Percentiles rank a stretch among this genome's conserved stretches.
Evolutionary conservation across 2,113 vertebrate species (phyloP).

Genomic region (Chaetodon auriga): DNA sequence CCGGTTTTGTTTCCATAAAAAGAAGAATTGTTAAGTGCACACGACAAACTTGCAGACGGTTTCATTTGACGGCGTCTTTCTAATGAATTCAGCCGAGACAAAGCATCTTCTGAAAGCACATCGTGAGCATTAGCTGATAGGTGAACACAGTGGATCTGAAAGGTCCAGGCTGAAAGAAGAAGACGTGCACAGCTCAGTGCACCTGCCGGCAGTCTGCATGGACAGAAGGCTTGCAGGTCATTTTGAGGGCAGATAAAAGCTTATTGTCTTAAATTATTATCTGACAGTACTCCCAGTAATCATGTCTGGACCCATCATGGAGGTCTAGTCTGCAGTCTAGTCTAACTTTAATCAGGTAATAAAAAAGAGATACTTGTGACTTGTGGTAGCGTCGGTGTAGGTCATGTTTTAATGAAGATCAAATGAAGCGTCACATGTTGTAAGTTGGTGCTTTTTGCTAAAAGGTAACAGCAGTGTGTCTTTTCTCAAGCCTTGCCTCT

Average conservation of each 20-base stretch:
- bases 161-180: background rate
- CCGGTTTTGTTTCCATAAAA: conserved; percentile 28
- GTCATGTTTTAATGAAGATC: background rate
- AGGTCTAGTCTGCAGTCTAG: background rate
- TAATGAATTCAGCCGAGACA: background rate
- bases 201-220: background rate
- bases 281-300: background rate
- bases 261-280: background rate
- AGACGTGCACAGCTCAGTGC: background rate
- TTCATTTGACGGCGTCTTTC: background rate
- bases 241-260: background rate
- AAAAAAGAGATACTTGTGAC: background rate
- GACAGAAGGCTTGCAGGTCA: background rate
- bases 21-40: conserved; percentile 1
- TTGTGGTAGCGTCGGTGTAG: no score
- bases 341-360: background rate
- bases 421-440: background rate
- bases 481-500: background rate
- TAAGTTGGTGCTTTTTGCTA: no score
- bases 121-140: background rate
- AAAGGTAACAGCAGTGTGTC: background rate
- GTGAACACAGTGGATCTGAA: background rate
- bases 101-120: background rate
- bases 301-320: background rate
- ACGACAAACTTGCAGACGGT: background rate